Evolutionary conservation across 2,888 invertebrate species (phyloP).

Genomic region (Laspeyria flexula): DNA sequence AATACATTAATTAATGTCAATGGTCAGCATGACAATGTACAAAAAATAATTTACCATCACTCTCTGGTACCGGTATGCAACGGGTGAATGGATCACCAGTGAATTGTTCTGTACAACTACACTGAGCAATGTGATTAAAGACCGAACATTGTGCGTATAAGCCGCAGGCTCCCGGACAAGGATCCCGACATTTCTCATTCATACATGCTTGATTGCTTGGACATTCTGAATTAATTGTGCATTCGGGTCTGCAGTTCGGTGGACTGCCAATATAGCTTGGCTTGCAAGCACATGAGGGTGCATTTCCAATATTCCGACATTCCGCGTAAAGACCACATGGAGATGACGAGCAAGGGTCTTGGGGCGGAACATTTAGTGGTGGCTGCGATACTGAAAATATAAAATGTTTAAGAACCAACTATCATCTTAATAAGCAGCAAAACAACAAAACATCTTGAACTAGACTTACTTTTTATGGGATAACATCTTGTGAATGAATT

Average conservation of each 20-base stretch:
- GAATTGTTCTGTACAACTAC: conserved; percentile 84
- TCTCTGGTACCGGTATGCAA: conserved; percentile 65
- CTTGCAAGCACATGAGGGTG: conserved; percentile 87
- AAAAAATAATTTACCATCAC: conserved; percentile 63
- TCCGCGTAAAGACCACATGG: conserved; percentile 89
- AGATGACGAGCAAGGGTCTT: conserved; percentile 89
- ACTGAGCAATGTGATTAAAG: conserved; percentile 88
- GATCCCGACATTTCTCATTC: conserved; percentile 88
- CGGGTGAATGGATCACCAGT: conserved; percentile 87
- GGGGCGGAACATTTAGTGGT: conserved; percentile 49
- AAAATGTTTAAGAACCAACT: conserved; percentile 1
- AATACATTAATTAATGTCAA: no score
- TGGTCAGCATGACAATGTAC: no score
- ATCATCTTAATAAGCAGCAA: background rate
- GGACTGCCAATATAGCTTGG: conserved; percentile 87
- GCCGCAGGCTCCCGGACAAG: conserved; percentile 89
- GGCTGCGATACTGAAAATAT: conserved; percentile 68
- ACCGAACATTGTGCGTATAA: conserved; percentile 85
- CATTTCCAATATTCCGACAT: conserved; percentile 85
- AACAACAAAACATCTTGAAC: no score
- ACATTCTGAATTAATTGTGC: conserved; percentile 90
- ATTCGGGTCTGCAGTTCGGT: conserved; percentile 89
- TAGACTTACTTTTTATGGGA: conserved; percentile 81
- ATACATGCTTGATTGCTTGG: conserved; percentile 88
- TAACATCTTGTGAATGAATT: conserved; percentile 92